phyloP scores from a whole-genome alignment of 2,797 vertebrate species.

The Acanthopagrus latus region DNA sequence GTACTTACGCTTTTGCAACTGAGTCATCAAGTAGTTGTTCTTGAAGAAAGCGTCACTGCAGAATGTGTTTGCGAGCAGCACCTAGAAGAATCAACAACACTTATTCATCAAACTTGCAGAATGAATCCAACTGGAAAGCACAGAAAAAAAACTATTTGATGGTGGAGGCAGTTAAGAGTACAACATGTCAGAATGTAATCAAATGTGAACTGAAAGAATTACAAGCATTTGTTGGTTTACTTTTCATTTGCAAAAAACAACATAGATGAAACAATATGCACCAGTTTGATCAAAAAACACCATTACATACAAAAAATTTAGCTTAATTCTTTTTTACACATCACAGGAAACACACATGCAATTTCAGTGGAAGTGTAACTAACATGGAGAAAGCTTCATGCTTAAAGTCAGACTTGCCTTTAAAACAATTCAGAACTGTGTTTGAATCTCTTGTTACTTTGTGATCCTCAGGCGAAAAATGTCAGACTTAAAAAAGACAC shows the following conservation, averaged over 20 bases:
- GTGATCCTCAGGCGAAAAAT: conserved; percentile 1
- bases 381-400: not conserved
- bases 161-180: not conserved
- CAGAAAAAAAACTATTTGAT: not conserved
- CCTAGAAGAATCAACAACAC: conserved; percentile 76
- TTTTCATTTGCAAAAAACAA: conserved; percentile 6
- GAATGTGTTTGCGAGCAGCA: conserved; percentile 93
- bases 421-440: not conserved
- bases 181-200: not conserved
- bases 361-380: not conserved
- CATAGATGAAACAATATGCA: not conserved
- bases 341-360: not conserved
- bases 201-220: not conserved
- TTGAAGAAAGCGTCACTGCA: conserved; percentile 90
- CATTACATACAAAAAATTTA: not conserved
- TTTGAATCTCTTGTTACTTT: not conserved
- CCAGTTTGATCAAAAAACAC: not conserved
- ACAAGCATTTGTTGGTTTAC: not conserved
- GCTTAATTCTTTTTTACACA: not conserved
- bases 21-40: conserved; percentile 90
- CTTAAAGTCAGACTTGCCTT: conserved; percentile 2
- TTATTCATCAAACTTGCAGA: conserved; percentile 12
- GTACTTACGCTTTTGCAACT: conserved; percentile 92
- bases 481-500: not conserved
- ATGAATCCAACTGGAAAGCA: conserved; percentile 12